Evolutionary conservation across 1,140 invertebrate species (phyloP).

Genomic region (Lasioglossum albipes): DNA sequence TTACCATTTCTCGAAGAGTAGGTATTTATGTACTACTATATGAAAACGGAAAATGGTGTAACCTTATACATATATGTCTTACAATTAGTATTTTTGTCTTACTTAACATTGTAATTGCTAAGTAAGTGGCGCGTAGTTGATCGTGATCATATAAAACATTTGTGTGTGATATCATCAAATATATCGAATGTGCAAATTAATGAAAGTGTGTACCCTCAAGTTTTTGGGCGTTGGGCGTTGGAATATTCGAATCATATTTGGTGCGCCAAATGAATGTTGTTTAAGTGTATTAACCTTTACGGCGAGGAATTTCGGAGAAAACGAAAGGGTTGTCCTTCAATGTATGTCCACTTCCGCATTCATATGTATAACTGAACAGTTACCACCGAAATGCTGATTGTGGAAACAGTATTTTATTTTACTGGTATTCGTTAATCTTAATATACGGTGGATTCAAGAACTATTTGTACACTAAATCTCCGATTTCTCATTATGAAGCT

Average conservation of each 20-base stretch:
- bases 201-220: background rate
- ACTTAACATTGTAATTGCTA: constrained; percentile 41
- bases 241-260: background rate
- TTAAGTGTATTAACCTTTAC: background rate
- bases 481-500: too few relatives aligned
- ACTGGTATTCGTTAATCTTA: background rate
- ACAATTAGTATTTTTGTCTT: constrained; percentile 22
- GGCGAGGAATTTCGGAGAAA: background rate
- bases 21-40: background rate
- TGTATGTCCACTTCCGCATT: too few relatives aligned
- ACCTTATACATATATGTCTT: background rate
- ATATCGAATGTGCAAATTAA: background rate
- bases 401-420: background rate
- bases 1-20: constrained; percentile 2
- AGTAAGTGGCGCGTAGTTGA: constrained; percentile 11
- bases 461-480: too few relatives aligned
- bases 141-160: constrained; percentile 19
- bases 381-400: background rate
- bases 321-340: background rate
- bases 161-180: constrained; percentile 26
- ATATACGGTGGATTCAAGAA: background rate
- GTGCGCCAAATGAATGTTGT: constrained; percentile 16
- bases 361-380: too few relatives aligned
- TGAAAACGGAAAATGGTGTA: constrained; percentile 9
- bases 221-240: background rate